Conservation (phyloP, 2,888 invertebrate genomes). For the Rhagonycha lutea region DNA sequence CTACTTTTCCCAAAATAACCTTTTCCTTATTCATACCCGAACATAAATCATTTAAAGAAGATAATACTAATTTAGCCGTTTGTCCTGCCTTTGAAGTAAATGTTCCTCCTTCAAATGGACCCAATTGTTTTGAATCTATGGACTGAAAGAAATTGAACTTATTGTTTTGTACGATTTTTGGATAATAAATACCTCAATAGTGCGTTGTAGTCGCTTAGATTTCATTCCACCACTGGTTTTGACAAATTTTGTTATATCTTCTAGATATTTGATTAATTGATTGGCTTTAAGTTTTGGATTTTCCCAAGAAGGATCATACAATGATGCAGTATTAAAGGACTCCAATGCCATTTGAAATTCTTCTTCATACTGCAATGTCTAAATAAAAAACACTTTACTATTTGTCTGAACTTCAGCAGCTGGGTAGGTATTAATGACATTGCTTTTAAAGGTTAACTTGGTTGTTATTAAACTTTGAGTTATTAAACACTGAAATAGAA, state of each 20-base stretch:
- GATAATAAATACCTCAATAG: slow-evolving; percentile 63
- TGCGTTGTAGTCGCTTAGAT: slow-evolving; percentile 69
- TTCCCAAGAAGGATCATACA: slow-evolving; percentile 78
- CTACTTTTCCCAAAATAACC: slow-evolving; percentile 77
- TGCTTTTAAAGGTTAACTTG: too few species aligned
- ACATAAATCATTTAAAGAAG: slow-evolving; percentile 60
- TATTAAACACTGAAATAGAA: too few species aligned
- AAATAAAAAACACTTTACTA: slow-evolving; percentile 33
- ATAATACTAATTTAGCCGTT: slow-evolving; percentile 58
- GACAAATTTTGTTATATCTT: slow-evolving; percentile 66
- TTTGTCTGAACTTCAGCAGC: background rate
- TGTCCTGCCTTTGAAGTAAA: slow-evolving; percentile 59
- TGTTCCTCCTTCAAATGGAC: slow-evolving; percentile 66
- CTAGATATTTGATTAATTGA: slow-evolving; percentile 67
- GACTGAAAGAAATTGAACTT: slow-evolving; percentile 55
- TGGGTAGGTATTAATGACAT: too few species aligned
- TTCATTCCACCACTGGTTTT: slow-evolving; percentile 74
- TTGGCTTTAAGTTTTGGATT: slow-evolving; percentile 66
- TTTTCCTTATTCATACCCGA: slow-evolving; percentile 69
- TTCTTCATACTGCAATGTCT: slow-evolving; percentile 82
- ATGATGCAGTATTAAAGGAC: slow-evolving; percentile 68
- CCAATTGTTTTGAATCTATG: slow-evolving; percentile 70
- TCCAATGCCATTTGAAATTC: slow-evolving; percentile 72
- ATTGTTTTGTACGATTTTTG: background rate
- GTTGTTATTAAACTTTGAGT: too few species aligned